Percentiles rank a stretch among this genome's conserved stretches.
phyloP scores from a whole-genome alignment of 2,888 invertebrate species.

The Oscheius sp. region DNA sequence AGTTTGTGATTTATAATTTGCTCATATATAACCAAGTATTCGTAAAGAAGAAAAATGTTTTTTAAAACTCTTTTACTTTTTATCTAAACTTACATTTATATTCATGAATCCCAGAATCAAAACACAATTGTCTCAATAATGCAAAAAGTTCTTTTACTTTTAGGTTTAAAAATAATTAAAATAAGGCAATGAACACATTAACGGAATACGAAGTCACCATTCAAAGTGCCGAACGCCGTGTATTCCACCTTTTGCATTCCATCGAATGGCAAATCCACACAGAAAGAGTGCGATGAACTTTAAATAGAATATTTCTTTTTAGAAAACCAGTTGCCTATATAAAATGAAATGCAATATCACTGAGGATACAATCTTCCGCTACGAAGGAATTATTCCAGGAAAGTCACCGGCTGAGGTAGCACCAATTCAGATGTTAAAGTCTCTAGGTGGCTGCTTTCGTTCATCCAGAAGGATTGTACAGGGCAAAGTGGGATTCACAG shows the following conservation, averaged over 20 bases:
- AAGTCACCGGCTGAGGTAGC: constrained; percentile 45
- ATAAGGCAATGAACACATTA: constrained; percentile 6
- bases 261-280: constrained; percentile 47
- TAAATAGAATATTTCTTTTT: constrained; percentile 10
- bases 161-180: constrained; percentile 9
- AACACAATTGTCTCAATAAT: no score
- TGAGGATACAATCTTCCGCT: constrained; percentile 46
- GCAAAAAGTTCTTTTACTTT: no score
- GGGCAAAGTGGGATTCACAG: constrained; percentile 47
- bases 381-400: constrained; percentile 42
- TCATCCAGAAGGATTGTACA: constrained; percentile 49
- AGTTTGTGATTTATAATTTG: no score
- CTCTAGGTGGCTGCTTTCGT: constrained; percentile 48
- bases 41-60: no score
- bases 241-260: constrained; percentile 47
- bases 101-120: no score
- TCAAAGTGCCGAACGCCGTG: constrained; percentile 42
- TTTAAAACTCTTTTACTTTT: no score
- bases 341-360: constrained; percentile 47
- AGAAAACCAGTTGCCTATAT: constrained; percentile 47
- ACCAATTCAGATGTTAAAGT: no score
- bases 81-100: no score
- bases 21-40: no score
- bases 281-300: constrained; percentile 32
- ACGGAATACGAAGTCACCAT: constrained; percentile 39